phyloP scores from a whole-genome alignment of 2,797 vertebrate species.

The Sebastolobus alascanus region DNA sequence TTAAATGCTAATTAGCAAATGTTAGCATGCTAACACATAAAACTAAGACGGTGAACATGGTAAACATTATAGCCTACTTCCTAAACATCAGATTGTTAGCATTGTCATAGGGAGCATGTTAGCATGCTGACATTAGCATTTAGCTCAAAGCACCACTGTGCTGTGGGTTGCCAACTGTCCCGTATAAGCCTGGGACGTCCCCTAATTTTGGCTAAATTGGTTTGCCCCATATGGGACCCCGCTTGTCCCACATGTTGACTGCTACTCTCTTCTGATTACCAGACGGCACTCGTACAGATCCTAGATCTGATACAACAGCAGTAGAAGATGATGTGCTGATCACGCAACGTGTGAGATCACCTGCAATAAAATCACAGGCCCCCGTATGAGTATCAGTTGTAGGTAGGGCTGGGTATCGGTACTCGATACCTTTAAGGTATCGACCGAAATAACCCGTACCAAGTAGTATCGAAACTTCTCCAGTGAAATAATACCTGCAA shows the following conservation, averaged over 20 bases:
- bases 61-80: background rate
- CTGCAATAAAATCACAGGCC: background rate
- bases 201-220: background rate
- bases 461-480: too few species aligned
- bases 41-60: background rate
- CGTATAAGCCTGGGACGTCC: background rate
- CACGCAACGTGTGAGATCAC: background rate
- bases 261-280: background rate
- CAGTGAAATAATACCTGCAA: too few species aligned
- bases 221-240: background rate
- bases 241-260: background rate
- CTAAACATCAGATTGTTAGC: background rate
- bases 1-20: background rate
- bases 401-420: too few species aligned
- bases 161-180: background rate
- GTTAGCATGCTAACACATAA: background rate
- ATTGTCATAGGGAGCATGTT: background rate
- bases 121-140: background rate
- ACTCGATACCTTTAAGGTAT: too few species aligned
- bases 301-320: background rate
- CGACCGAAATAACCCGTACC: too few species aligned
- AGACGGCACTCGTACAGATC: background rate
- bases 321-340: background rate
- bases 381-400: background rate
- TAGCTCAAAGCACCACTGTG: background rate